phyloP scores from a whole-genome alignment of 2,797 vertebrate species.

The Astyanax mexicanus region DNA sequence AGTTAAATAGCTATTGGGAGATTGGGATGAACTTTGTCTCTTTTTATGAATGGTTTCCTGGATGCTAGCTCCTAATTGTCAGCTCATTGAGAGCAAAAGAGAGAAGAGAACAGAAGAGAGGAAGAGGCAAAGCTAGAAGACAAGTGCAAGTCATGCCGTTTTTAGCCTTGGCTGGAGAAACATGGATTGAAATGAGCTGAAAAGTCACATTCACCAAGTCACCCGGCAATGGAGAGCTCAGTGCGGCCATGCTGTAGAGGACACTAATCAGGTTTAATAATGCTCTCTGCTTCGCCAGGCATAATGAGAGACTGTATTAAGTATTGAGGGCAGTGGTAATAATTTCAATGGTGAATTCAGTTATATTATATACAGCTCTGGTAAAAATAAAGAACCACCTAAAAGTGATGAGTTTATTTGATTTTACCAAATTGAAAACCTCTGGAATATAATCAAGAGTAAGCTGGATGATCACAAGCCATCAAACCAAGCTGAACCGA shows the following conservation, averaged over 20 bases:
- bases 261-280: constrained; percentile 22
- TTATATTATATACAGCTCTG: neutral
- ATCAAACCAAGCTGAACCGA: no score
- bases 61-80: neutral
- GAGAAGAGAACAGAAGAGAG: neutral
- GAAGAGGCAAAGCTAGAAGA: constrained; percentile 13
- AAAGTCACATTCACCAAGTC: constrained; percentile 10
- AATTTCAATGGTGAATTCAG: neutral
- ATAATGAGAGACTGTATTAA: neutral
- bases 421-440: no score
- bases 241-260: constrained; percentile 1
- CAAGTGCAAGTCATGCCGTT: neutral
- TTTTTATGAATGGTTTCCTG: constrained; percentile 26
- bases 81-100: neutral
- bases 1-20: no score
- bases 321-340: neutral
- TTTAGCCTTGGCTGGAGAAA: constrained; percentile 1
- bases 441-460: no score
- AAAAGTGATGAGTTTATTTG: no score
- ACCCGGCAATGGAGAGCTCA: neutral
- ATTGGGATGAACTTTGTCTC: neutral
- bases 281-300: neutral
- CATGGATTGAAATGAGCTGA: constrained; percentile 1
- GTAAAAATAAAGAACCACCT: no score
- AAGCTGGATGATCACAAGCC: no score